Conservation (phyloP, 2,888 invertebrate species). For the Hydrotaea cyrtoneurina region DNA sequence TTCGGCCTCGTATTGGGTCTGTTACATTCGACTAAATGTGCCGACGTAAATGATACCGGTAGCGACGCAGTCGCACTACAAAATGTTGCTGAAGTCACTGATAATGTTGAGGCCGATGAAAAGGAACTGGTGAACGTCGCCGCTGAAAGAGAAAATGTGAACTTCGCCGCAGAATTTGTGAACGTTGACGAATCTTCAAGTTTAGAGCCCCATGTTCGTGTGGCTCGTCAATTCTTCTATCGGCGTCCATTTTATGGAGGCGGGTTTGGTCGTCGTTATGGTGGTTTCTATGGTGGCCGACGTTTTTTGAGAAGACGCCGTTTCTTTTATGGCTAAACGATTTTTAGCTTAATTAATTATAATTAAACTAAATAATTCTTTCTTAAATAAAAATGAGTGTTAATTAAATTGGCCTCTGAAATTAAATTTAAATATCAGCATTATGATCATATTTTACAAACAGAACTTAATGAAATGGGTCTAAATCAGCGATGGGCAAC, state of each 20-base stretch:
- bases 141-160: neutral
- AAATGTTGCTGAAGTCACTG: neutral
- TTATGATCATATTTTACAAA: too few species aligned
- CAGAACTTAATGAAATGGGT: too few species aligned
- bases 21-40: neutral
- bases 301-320: constrained; percentile 34
- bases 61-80: neutral
- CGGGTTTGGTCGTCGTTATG: neutral
- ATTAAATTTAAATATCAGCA: too few species aligned
- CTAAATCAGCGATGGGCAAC: too few species aligned
- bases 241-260: neutral
- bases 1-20: constrained; percentile 21
- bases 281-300: constrained; percentile 24
- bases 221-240: constrained; percentile 9
- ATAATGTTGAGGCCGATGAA: neutral
- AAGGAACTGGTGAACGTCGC: neutral
- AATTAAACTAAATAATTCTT: too few species aligned
- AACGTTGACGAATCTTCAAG: neutral
- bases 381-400: too few species aligned
- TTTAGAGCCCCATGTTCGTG: constrained; percentile 11
- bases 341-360: too few species aligned
- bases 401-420: too few species aligned
- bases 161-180: neutral
- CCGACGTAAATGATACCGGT: neutral
- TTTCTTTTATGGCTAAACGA: neutral